Evolutionary conservation across 2,888 invertebrate genomes (phyloP).

Genomic region (Drosophila prolongata): DNA sequence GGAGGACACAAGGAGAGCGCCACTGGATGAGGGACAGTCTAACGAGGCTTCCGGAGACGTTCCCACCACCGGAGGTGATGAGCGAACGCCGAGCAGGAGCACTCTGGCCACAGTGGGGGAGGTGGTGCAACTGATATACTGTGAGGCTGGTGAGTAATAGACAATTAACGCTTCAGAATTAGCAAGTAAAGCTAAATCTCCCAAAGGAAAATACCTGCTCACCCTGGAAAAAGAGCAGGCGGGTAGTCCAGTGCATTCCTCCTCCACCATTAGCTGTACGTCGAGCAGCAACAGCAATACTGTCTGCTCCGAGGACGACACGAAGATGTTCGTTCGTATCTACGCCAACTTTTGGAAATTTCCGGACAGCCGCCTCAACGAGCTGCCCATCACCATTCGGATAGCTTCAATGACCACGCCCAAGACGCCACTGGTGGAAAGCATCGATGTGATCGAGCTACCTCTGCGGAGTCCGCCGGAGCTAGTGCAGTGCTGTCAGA

Average conservation of each 20-base stretch:
- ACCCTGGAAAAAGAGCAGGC: conserved; percentile 83
- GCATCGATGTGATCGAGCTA: conserved; percentile 90
- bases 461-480: conserved; percentile 87
- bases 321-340: conserved; percentile 86
- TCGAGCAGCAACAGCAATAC: conserved; percentile 82
- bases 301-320: conserved; percentile 83
- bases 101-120: conserved; percentile 90
- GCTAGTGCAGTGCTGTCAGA: conserved; percentile 87
- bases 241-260: conserved; percentile 81
- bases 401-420: conserved; percentile 91
- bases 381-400: conserved; percentile 86
- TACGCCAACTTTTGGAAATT: conserved; percentile 89
- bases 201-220: conserved; percentile 79
- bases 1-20: conserved; percentile 32
- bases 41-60: conserved; percentile 32
- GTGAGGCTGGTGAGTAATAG: conserved; percentile 86
- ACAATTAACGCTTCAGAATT: fast-evolving
- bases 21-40: conserved; percentile 14
- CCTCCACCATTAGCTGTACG: conserved; percentile 80
- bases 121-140: conserved; percentile 88
- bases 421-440: conserved; percentile 87
- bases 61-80: conserved; percentile 54
- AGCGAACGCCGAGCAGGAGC: conserved; percentile 81
- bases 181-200: background rate
- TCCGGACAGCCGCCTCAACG: conserved; percentile 82